Evolutionary conservation across 2,113 vertebrate genomes (phyloP), one percentile per base, ranked within the genome.

Genomic region (Paraplagusia blochii): DNA sequence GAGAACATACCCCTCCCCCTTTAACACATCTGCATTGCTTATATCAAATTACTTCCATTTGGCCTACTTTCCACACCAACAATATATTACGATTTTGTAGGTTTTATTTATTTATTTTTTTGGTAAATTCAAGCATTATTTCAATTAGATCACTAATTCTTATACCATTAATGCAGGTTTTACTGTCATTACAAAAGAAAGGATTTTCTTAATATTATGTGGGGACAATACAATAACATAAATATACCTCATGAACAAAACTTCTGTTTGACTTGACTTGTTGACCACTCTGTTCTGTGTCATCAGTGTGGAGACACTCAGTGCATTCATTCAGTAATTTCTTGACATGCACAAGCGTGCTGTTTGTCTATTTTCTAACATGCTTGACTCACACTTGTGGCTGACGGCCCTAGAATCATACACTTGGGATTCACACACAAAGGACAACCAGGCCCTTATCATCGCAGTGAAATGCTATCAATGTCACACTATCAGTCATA

Each of bases 21-120:
- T 62, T 63, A 73, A 64, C 62, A 10, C 11, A 10, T 12, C 62
- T 67, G 70, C 70, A 68, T 60, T 53, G 70, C 81, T 71, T 75
- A 75, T 76, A 52, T 66, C 57, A 82, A 87, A 88, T 90, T 88
- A 87, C 76, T 90, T 88, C 83, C 86, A 86, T 86, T 66, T 90
- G 88, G 87, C 88, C 87, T 90, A 90, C 70, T 90, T 90, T 88
- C 75, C 51, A 44, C 74, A 76, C 55, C 80, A 74, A 36, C 85
- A 76, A 42, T 75, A 18, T 45, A 80, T 84, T 71, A 82, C 82
- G 62, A 72, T 86, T 76, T 82, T 82, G 65, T 40, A 13, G 11
- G 11, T 2, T 38, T 36, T 7, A 36, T 10, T 38, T 10, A n/a
- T n/a, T n/a, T n/a, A n/a, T n/a, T 29, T 29, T 6, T 29, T 29